These are phyloP conservation scores for Lochmaea capreae DNA, from an alignment of 2,888 invertebrate genomes.

Conservation along the genomic window DNA sequence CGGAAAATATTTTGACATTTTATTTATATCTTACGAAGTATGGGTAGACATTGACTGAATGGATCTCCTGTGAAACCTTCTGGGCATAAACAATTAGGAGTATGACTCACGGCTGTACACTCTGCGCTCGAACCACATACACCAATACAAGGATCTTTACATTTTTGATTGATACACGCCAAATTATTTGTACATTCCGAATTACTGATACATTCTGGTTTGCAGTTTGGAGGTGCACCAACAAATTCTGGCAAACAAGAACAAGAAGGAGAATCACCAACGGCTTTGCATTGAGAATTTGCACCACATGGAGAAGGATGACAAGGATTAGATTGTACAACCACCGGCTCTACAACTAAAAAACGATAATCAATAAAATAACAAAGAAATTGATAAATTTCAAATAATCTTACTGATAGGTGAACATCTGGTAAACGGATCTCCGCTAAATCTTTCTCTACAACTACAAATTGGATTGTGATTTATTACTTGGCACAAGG, in stretches of 20 bases:
- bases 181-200: conserved; percentile 77
- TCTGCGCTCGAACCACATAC: conserved; percentile 79
- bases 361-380: conserved; percentile 25
- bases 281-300: conserved; percentile 77
- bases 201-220: conserved; percentile 84
- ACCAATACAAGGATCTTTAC: conserved; percentile 79
- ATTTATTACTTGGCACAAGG: conserved; percentile 81
- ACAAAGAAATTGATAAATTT: background rate
- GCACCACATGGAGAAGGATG: conserved; percentile 85
- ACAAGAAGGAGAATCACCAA: conserved; percentile 78
- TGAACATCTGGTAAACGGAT: conserved; percentile 80
- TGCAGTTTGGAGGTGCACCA: conserved; percentile 81
- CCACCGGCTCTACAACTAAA: conserved; percentile 58
- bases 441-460: conserved; percentile 74
- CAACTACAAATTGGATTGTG: conserved; percentile 86
- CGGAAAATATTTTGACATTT: background rate
- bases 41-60: conserved; percentile 72
- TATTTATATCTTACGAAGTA: conserved; percentile 50
- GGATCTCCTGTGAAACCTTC: conserved; percentile 81
- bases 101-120: conserved; percentile 81
- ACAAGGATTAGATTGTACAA: conserved; percentile 73
- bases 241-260: conserved; percentile 76
- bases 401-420: conserved; percentile 54
- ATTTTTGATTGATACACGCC: conserved; percentile 83
- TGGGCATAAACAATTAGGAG: conserved; percentile 78